These are phyloP conservation scores for Hippolais icterina DNA, from an alignment of 2,113 vertebrate genomes.

Conservation along the genomic window DNA sequence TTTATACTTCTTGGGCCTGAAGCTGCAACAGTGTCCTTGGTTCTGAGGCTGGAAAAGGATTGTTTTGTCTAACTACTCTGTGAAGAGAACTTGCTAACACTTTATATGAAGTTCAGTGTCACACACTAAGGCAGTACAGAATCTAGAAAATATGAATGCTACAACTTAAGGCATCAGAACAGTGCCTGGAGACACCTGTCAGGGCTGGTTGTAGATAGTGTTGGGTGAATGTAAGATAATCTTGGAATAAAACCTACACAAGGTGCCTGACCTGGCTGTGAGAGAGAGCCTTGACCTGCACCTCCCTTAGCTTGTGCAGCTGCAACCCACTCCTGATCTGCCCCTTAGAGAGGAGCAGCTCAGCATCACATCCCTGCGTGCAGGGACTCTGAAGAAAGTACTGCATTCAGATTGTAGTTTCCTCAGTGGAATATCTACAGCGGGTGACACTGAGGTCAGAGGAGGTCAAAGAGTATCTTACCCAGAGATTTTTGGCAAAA, in stretches of 20 bases:
- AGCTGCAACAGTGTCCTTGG: not conserved
- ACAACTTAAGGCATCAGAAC: not conserved
- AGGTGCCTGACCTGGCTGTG: not conserved
- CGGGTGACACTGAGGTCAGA: not conserved
- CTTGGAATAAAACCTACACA: not conserved
- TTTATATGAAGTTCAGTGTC: not conserved
- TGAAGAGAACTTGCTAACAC: not conserved
- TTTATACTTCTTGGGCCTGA: not conserved
- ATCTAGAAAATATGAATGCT: not conserved
- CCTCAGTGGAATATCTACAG: not conserved
- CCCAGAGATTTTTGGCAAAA: not conserved
- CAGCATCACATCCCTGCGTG: not conserved
- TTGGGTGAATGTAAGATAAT: not conserved
- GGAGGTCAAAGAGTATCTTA: not conserved
- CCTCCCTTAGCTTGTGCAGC: not conserved
- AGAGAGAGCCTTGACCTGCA: not conserved
- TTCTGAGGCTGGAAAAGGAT: not conserved
- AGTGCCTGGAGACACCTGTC: not conserved
- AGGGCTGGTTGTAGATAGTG: not conserved
- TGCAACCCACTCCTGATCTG: not conserved
- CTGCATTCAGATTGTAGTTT: rapidly evolving
- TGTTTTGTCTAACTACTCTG: not conserved
- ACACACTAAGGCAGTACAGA: not conserved
- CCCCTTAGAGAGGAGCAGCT: not conserved
- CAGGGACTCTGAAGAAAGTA: not conserved